Conservation (phyloP, 92 coral and sea anemone genomes). For the Zoanthus sociatus region DNA sequence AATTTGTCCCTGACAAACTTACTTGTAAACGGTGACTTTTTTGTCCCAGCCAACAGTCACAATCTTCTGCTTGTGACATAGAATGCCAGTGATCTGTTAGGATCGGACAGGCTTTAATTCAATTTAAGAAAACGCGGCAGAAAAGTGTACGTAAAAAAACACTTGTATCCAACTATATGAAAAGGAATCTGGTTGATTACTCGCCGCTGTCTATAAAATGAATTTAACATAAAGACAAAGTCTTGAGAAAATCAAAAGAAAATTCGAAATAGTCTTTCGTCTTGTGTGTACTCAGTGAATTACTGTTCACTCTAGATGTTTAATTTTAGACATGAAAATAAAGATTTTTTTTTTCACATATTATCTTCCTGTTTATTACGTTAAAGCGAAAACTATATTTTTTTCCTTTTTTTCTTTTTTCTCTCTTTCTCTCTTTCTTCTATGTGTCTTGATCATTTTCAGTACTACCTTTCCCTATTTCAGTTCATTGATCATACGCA, state of each 20-base stretch:
- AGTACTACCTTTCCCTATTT: no score
- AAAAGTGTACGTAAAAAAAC: background rate
- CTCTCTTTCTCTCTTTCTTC: no score
- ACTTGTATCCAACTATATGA: background rate
- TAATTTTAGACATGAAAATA: no score
- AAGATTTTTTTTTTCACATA: no score
- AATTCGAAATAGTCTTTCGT: background rate
- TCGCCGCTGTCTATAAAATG: background rate
- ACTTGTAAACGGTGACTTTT: constrained; percentile 84
- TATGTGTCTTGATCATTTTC: no score
- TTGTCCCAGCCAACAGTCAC: constrained; percentile 96
- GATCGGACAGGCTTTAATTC: background rate
- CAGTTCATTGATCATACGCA: no score
- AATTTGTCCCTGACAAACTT: constrained; percentile 12
- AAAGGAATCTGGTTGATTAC: background rate
- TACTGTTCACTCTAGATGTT: no score
- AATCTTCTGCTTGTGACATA: constrained; percentile 88
- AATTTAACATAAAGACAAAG: background rate
- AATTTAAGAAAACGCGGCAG: background rate
- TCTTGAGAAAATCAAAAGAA: background rate
- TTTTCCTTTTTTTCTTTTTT: no score
- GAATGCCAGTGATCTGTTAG: constrained; percentile 88
- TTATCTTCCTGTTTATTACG: no score
- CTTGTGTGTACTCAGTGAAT: no score
- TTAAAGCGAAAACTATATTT: no score